A percentile compares a stretch with the other conserved stretches of the same genome.
These are phyloP conservation scores for Ia io DNA, from an alignment of 2,113 vertebrate species.

Conservation along the genomic window DNA sequence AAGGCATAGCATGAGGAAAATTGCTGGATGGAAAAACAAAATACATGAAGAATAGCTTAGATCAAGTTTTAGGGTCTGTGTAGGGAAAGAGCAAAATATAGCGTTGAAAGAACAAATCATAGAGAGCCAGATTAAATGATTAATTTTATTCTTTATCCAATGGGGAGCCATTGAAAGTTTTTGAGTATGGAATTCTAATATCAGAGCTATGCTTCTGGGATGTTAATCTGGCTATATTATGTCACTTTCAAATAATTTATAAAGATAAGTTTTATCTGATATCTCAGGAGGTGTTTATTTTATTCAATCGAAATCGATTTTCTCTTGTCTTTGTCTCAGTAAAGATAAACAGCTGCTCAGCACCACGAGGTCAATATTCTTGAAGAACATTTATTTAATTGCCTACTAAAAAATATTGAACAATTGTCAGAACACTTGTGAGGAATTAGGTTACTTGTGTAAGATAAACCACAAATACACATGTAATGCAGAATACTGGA, in stretches of 20 bases:
- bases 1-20: background rate
- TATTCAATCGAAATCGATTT: constrained; percentile 53
- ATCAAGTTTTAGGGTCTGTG: background rate
- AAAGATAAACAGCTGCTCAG: constrained; percentile 49
- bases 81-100: background rate
- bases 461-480: constrained; percentile 24
- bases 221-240: background rate
- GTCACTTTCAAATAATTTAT: constrained; percentile 42
- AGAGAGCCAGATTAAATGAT: background rate
- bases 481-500: background rate
- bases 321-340: constrained; percentile 42
- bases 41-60: background rate
- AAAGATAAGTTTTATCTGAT: constrained; percentile 29
- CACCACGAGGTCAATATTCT: constrained; percentile 38
- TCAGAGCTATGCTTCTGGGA: constrained; percentile 7
- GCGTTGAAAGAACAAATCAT: background rate
- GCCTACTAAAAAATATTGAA: constrained; percentile 47
- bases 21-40: background rate
- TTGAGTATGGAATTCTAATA: background rate
- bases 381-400: background rate
- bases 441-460: constrained; percentile 16
- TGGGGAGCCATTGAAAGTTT: background rate
- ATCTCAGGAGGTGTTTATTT: constrained; percentile 42
- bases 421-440: constrained; percentile 18
- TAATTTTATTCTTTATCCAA: constrained; percentile 12